These are phyloP conservation scores for Miniopterus natalensis DNA, from an alignment of 2,113 vertebrate genomes.

Conservation along the genomic window DNA sequence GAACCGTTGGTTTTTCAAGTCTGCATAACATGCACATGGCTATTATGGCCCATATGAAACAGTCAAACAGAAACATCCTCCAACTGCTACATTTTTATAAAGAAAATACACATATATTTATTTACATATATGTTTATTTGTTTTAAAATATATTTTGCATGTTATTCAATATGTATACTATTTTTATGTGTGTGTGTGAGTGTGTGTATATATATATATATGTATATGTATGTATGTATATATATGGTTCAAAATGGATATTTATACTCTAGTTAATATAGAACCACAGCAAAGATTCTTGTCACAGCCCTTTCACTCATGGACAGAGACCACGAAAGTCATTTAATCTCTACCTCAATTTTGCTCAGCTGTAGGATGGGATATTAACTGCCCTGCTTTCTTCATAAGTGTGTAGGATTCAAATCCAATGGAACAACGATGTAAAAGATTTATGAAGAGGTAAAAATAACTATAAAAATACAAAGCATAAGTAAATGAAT, in stretches of 20 bases:
- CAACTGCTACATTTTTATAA: not conserved
- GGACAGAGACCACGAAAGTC: not conserved
- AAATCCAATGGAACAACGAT: not conserved
- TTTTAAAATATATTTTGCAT: not conserved
- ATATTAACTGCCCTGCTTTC: not conserved
- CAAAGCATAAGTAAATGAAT: not conserved
- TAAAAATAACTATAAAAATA: slow-evolving; percentile 47
- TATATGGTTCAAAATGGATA: not conserved
- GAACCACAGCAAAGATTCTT: not conserved
- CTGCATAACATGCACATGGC: not conserved
- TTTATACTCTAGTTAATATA: not conserved
- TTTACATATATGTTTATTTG: not conserved
- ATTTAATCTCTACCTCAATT: not conserved
- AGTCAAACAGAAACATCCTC: not conserved
- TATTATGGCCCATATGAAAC: not conserved
- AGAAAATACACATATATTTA: not conserved
- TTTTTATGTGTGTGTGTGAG: not conserved
- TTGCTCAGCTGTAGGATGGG: not conserved
- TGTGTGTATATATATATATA: not conserved
- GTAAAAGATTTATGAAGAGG: not conserved
- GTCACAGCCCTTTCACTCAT: not conserved
- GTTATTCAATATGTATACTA: not conserved
- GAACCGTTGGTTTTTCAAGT: not conserved
- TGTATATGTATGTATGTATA: not conserved
- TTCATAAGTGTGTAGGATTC: not conserved